Conservation (phyloP, 2,113 vertebrate species). For the Macrotus californicus region DNA sequence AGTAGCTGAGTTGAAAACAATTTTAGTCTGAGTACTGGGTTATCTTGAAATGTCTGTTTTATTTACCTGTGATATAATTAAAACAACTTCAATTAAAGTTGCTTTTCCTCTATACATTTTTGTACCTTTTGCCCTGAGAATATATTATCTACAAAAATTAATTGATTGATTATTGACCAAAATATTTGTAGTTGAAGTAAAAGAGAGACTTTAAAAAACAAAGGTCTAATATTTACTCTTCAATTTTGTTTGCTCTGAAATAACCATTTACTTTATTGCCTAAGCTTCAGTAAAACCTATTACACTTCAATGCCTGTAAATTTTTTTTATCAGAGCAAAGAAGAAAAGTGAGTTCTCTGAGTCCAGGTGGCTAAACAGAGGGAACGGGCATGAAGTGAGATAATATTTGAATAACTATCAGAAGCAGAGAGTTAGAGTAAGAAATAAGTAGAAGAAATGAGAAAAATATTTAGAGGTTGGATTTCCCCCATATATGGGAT, state of each 20-base stretch:
- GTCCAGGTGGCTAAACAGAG: neutral
- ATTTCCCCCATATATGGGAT: neutral
- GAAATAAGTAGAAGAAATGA: neutral
- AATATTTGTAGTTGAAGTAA: neutral
- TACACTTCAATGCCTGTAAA: neutral
- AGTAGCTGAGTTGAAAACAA: neutral
- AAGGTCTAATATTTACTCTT: neutral
- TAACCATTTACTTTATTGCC: neutral
- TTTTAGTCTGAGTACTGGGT: neutral
- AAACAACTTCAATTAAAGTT: neutral
- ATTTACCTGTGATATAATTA: neutral
- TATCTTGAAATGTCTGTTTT: neutral
- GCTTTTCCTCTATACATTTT: neutral
- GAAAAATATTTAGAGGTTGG: neutral
- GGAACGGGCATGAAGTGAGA: neutral
- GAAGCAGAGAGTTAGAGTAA: neutral
- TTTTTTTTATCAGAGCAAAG: neutral
- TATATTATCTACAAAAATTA: neutral
- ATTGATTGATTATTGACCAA: neutral
- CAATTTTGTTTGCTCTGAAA: neutral
- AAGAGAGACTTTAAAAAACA: neutral
- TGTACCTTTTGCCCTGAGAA: neutral
- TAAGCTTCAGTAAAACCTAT: neutral
- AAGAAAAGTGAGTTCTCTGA: neutral
- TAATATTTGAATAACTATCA: neutral